Evolutionary conservation across 2,888 invertebrate genomes (phyloP).

Genomic region (Cyclophora albipunctata): DNA sequence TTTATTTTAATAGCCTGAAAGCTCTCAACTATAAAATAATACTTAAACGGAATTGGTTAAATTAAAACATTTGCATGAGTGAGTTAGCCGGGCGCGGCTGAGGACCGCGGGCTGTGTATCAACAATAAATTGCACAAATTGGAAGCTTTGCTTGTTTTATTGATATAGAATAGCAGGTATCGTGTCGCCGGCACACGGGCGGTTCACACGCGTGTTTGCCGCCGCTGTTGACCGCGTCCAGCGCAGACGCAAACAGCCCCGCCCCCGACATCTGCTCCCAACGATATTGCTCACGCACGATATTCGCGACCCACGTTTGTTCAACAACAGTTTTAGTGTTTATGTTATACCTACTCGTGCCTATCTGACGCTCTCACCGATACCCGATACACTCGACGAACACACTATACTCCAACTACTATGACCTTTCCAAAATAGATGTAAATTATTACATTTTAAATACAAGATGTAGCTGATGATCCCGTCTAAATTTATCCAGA

Average conservation of each 20-base stretch:
- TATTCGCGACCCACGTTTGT: conserved; percentile 42
- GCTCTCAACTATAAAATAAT: no score
- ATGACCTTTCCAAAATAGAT: neutral
- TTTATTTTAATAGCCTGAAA: no score
- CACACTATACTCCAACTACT: conserved; percentile 6
- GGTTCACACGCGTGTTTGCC: conserved; percentile 54
- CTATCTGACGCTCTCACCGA: conserved; percentile 30
- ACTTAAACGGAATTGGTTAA: conserved; percentile 7
- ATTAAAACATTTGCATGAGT: conserved; percentile 10
- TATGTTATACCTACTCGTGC: conserved; percentile 20
- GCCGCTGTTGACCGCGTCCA: conserved; percentile 49
- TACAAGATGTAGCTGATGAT: conserved; percentile 29
- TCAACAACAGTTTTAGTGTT: conserved; percentile 40
- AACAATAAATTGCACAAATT: conserved; percentile 19
- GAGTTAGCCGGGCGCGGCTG: conserved; percentile 13
- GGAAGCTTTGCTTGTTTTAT: conserved; percentile 28
- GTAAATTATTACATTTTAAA: conserved; percentile 5
- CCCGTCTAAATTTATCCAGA: conserved; percentile 22
- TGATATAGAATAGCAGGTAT: conserved; percentile 38
- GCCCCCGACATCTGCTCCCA: conserved; percentile 43
- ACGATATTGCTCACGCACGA: conserved; percentile 55
- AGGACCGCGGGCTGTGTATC: conserved; percentile 14
- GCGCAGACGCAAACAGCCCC: conserved; percentile 43
- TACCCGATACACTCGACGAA: neutral
- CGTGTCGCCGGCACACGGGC: conserved; percentile 38